These are phyloP conservation scores for Callospermophilus lateralis DNA, from an alignment of 2,113 vertebrate genomes.

Conservation along the genomic window DNA sequence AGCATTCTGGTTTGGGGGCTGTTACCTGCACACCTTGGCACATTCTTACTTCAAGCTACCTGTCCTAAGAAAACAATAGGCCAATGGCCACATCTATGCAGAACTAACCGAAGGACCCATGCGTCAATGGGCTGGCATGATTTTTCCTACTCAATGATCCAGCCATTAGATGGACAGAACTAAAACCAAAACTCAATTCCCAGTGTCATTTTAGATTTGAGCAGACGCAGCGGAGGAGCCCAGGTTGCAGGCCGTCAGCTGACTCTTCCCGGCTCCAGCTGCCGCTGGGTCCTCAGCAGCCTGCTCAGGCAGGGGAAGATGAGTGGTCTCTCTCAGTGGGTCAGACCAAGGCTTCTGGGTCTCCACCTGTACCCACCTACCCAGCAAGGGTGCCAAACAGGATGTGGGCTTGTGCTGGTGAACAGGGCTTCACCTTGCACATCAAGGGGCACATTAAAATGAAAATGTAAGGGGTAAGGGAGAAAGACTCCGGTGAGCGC, in stretches of 20 bases:
- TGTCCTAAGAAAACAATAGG: background rate
- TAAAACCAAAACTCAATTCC: conserved; percentile 11
- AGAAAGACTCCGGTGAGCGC: background rate
- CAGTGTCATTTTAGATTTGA: background rate
- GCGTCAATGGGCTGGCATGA: background rate
- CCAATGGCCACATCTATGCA: background rate
- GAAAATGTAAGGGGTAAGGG: background rate
- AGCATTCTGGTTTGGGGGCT: background rate
- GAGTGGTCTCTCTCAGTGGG: background rate
- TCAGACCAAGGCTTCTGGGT: background rate
- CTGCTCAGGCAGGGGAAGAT: background rate
- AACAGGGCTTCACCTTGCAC: background rate
- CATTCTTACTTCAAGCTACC: background rate
- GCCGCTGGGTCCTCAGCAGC: background rate
- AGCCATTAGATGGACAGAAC: background rate
- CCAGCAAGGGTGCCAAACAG: background rate
- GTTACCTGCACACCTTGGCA: background rate
- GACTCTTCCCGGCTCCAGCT: background rate
- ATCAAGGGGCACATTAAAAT: background rate
- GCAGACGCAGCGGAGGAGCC: background rate
- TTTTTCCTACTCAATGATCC: background rate
- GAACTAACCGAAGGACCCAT: background rate
- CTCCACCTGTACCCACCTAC: background rate
- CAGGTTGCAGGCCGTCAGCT: background rate
- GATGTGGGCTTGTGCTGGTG: background rate